Conservation (phyloP, 2,113 vertebrate genomes). For the Zootoca vivipara region DNA sequence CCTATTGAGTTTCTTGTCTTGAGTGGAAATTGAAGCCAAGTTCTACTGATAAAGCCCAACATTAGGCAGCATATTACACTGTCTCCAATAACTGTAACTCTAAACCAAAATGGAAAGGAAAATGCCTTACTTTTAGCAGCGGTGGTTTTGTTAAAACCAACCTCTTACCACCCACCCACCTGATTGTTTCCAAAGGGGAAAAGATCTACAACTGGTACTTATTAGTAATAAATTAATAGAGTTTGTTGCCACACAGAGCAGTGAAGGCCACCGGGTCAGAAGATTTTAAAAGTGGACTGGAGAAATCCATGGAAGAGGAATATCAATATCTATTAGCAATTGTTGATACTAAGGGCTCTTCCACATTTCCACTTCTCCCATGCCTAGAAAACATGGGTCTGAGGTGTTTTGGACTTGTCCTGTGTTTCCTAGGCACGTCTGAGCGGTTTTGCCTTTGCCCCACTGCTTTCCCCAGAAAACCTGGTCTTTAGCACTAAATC, state of each 20-base stretch:
- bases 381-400: no score
- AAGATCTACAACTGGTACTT: background rate
- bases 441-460: no score
- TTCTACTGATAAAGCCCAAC: background rate
- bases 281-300: no score
- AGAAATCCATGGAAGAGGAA: background rate
- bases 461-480: no score
- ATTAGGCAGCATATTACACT: background rate
- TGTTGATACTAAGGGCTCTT: no score
- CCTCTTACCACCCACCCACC: background rate
- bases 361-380: no score
- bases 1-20: background rate
- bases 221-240: background rate
- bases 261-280: background rate
- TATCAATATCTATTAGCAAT: no score
- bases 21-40: background rate
- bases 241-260: background rate
- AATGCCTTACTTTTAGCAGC: background rate
- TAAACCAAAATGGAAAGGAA: background rate
- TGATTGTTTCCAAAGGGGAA: background rate
- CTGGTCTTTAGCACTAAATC: no score
- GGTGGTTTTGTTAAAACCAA: background rate
- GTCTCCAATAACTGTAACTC: background rate
- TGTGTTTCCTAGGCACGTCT: no score
- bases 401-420: no score